Conservation (phyloP, 2,113 vertebrate genomes). For the Halichoeres trimaculatus region DNA sequence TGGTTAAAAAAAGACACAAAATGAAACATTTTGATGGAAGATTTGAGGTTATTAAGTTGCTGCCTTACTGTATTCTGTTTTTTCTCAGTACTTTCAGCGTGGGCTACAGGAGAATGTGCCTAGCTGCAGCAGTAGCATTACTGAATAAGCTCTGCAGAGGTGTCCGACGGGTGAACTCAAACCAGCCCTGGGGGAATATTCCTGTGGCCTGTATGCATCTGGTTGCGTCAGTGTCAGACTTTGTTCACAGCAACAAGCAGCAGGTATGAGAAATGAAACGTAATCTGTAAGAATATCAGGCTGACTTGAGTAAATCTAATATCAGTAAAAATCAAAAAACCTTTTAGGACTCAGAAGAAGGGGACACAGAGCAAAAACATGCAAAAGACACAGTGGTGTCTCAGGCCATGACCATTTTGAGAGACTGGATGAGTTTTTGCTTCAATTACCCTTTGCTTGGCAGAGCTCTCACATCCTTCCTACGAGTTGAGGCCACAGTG, state of each 20-base stretch:
- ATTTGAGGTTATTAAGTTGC: background rate
- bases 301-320: background rate
- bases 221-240: constrained; percentile 68
- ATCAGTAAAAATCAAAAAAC: background rate
- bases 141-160: constrained; percentile 77
- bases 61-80: background rate
- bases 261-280: constrained; percentile 46
- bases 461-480: fast-evolving
- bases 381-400: constrained; percentile 38
- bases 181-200: constrained; percentile 5
- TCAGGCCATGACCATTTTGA: constrained; percentile 42
- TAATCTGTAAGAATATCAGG: background rate
- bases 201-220: constrained; percentile 76
- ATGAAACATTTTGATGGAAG: background rate
- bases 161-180: background rate
- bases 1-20: background rate
- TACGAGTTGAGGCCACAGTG: background rate
- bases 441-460: constrained; percentile 55
- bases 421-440: constrained; percentile 68
- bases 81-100: constrained; percentile 54
- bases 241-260: constrained; percentile 23
- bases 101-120: constrained; percentile 67
- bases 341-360: constrained; percentile 37
- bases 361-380: background rate
- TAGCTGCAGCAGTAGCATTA: constrained; percentile 67